Evolutionary conservation across 1,140 invertebrate species (phyloP), one percentile per base, ranked within the genome.

Genomic region (Xylocopa sonorina): DNA sequence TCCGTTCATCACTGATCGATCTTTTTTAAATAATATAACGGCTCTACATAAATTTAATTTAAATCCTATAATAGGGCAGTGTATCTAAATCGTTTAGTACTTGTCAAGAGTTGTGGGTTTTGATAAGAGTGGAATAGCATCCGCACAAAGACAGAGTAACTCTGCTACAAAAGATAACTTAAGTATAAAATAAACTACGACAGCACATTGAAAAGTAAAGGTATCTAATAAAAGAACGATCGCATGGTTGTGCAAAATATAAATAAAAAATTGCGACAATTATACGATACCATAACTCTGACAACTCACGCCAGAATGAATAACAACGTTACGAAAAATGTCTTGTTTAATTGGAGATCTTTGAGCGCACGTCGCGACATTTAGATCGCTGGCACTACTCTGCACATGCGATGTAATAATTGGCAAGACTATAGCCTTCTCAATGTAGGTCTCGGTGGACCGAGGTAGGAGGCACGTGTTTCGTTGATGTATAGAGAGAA

Each of bases 361-460:
- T 32, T 1, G 50, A 67, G 58, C 14, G 18, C n/a, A 43, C 9
- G 29, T 7, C 24, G 41, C 71, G n/a, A n/a, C n/a, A n/a, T n/a
- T 67, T 14, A 6, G 6, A 60, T 68, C 24, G 41, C 60, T 78
- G 64, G 16, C 46, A 66, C 9, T 27, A 41, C 51, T 84, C 50
- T 55, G 12, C 41, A 29, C 63, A 41, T 41, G 12, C 38, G 62
- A 24, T 46, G 41, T 66, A 43, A 80, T 50, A 34, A 69, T 66
- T 69, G 80, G 50, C 55, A 51, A 64, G 34, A 29, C 24, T 38
- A n/a, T n/a, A 50, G 43, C 16, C 41, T 57, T 79, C 46, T 77
- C 73, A 67, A 78, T 71, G 79, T 55, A 24, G 64, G 18, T 75
- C 74, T 79, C 50, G n/a, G 21, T 66, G 64, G 73, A 66, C 79